Percentiles rank a stretch among this genome's conserved stretches.
These are phyloP conservation scores for Anas platyrhynchos DNA, from an alignment of 2,113 vertebrate genomes.

Conservation along the genomic window DNA sequence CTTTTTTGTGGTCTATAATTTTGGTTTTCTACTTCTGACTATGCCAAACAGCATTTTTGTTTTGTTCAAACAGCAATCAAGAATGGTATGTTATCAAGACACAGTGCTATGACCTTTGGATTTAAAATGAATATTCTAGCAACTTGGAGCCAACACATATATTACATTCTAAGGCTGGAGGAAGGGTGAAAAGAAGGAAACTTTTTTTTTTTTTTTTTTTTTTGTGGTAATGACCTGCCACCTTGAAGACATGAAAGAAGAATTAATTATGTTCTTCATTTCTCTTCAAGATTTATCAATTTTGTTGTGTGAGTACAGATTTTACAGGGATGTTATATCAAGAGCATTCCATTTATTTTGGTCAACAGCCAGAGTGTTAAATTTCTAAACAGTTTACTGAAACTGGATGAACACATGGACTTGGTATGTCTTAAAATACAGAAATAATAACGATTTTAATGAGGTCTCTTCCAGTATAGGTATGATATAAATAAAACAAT, in stretches of 20 bases:
- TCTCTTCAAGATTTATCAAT: slow-evolving; percentile 39
- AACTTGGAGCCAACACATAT: slow-evolving; percentile 38
- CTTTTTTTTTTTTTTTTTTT: neutral
- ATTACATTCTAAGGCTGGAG: slow-evolving; percentile 29
- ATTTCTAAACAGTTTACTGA: slow-evolving; percentile 50
- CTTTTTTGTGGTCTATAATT: slow-evolving; percentile 59
- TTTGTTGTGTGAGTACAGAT: slow-evolving; percentile 21
- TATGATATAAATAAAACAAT: neutral
- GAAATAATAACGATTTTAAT: neutral
- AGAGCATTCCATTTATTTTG: slow-evolving; percentile 55
- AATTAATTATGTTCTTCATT: neutral
- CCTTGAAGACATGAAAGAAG: neutral
- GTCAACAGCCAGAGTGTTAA: slow-evolving; percentile 35
- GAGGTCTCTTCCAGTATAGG: neutral
- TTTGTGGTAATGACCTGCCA: neutral
- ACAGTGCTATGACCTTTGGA: slow-evolving; percentile 19
- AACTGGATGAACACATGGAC: slow-evolving; percentile 35
- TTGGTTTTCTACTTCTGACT: slow-evolving; percentile 51
- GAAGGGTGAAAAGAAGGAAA: slow-evolving; percentile 6
- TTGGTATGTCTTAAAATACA: slow-evolving; percentile 29
- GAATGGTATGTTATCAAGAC: slow-evolving; percentile 53
- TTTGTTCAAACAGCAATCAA: slow-evolving; percentile 46
- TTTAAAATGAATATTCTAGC: slow-evolving; percentile 29
- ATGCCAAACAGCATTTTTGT: slow-evolving; percentile 47
- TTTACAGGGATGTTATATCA: slow-evolving; percentile 27